phyloP scores from a whole-genome alignment of 2,797 vertebrate species.

The Philypnodon macrostomus region DNA sequence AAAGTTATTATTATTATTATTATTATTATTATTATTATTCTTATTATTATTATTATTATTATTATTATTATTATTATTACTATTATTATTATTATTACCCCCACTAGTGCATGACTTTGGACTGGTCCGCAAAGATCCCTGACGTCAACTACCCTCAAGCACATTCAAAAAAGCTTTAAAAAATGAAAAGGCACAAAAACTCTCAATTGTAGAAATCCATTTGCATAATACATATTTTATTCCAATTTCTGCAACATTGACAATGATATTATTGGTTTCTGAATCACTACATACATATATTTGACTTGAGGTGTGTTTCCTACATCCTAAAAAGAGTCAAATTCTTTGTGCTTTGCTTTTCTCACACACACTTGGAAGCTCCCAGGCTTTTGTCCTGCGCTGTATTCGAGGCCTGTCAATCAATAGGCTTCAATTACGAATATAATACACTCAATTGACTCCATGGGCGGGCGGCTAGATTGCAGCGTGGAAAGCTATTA shows the following conservation, averaged over 20 bases:
- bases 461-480: conserved; percentile 56
- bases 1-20: too few species aligned
- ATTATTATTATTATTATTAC: too few species aligned
- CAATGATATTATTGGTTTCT: neutral
- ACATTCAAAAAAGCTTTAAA: too few species aligned
- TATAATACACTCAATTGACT: conserved; percentile 76
- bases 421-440: conserved; percentile 75
- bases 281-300: neutral
- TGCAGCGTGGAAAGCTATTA: conserved; percentile 73
- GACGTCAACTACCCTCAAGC: too few species aligned
- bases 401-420: conserved; percentile 65
- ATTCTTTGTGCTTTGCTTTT: conserved; percentile 47
- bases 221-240: neutral
- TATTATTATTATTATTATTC: too few species aligned
- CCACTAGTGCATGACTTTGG: too few species aligned
- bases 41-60: too few species aligned
- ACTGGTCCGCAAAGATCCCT: too few species aligned
- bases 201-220: too few species aligned
- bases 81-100: too few species aligned
- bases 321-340: conserved; percentile 10
- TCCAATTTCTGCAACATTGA: neutral
- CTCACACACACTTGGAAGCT: conserved; percentile 40
- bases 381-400: conserved; percentile 54
- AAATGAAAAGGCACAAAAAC: too few species aligned
- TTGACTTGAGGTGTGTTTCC: conserved; percentile 5